phyloP scores from a whole-genome alignment of 2,113 vertebrate species.

The Speoplatyrhinus poulsoni region DNA sequence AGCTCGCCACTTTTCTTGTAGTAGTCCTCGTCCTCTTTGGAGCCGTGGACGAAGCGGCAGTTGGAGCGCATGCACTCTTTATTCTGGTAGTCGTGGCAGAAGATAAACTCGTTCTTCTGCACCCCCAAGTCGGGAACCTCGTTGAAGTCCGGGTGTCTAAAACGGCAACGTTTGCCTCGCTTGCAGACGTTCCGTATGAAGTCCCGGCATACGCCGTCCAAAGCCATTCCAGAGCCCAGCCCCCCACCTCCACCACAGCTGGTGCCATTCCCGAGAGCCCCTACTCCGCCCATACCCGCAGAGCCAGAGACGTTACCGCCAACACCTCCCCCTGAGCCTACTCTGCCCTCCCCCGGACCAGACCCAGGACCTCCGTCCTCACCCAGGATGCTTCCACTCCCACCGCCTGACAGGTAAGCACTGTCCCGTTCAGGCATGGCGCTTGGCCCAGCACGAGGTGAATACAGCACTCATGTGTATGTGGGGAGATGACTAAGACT shows the following conservation, averaged over 20 bases:
- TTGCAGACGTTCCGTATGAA: slow-evolving; percentile 96
- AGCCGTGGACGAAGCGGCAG: slow-evolving; percentile 95
- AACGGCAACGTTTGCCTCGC: slow-evolving; percentile 94
- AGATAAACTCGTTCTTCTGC: slow-evolving; percentile 97
- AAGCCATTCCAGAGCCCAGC: slow-evolving; percentile 60
- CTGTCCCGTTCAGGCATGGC: slow-evolving; percentile 92
- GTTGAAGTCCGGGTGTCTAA: slow-evolving; percentile 90
- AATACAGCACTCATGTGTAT: slow-evolving; percentile 75
- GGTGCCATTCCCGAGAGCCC: slow-evolving; percentile 76
- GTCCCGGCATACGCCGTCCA: slow-evolving; percentile 91
- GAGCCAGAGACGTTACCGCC: slow-evolving; percentile 55
- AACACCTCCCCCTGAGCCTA: slow-evolving; percentile 61
- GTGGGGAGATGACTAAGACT: slow-evolving; percentile 28
- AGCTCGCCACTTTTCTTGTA: slow-evolving; percentile 95
- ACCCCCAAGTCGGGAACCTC: slow-evolving; percentile 93
- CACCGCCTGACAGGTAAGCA: slow-evolving; percentile 80
- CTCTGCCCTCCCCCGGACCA: slow-evolving; percentile 62
- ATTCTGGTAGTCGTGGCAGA: slow-evolving; percentile 98
- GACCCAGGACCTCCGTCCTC: slow-evolving; percentile 72
- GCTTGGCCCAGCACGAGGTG: slow-evolving; percentile 67
- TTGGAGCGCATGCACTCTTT: slow-evolving; percentile 92
- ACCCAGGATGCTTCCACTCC: slow-evolving; percentile 60
- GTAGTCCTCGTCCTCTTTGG: slow-evolving; percentile 95
- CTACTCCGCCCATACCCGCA: slow-evolving; percentile 73
- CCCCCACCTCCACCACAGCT: slow-evolving; percentile 75